Base-by-base conservation (phyloP, 2,797 vertebrate species). In the Gouania willdenowi region DNA sequence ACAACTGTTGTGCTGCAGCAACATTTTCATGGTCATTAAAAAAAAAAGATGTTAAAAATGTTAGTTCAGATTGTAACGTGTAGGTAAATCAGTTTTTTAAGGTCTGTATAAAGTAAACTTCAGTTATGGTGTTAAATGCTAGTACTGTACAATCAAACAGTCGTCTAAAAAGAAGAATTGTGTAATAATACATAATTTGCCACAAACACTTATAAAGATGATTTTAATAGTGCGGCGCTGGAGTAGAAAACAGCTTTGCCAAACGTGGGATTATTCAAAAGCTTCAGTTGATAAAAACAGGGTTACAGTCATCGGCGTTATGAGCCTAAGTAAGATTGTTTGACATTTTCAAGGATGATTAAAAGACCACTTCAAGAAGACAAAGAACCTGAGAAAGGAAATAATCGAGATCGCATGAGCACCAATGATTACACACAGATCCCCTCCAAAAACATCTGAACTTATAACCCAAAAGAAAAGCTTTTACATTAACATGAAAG, bases 381-480 rank as follows among this genome's bases (percentile, higher is more conserved):
- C 28, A 50, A 46, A 75, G 40, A 70, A 75, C 79, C 77, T 77
- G 71, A 82, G 75, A 72, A 68, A 67, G 41, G 65, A 66, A 60
- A 55, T 46, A 41, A 53, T 26, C 18, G 51, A 53, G 46, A 53
- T 53, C 63, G 11, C 11, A 71, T 22, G 57, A 77, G 60, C 75
- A 81, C 72, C 72, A 30, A 18, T 31, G 13, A 45, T 38, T 52
- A 59, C 58, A 35, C 14, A 26, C 1, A n/a, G n/a, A n/a, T n/a
- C n/a, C n/a, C n/a, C n/a, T n/a, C n/a, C n/a, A n/a, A n/a, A n/a
- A n/a, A n/a, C n/a, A n/a, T n/a, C n/a, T n/a, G n/a, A 10, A 10
- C 10, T 10, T 10, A 10, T 10, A 10, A 10, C 10, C 10, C 10
- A 10, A 10, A 10, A 10, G 20, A 30, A 24, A 39, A 33, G 15